Evolutionary conservation across 2,888 invertebrate genomes (phyloP).

Genomic region (Celastrina argiolus): DNA sequence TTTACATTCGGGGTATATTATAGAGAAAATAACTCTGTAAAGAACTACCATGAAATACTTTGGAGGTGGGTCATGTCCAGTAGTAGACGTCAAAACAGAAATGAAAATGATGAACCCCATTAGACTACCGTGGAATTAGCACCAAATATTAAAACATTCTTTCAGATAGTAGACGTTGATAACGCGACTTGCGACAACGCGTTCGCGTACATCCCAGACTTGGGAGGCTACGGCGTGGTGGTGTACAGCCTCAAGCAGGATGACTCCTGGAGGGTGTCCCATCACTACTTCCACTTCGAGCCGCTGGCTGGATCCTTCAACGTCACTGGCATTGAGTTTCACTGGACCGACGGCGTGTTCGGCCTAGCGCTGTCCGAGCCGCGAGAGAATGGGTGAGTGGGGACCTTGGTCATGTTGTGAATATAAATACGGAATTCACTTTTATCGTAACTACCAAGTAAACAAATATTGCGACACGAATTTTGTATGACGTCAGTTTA

Average conservation of each 20-base stretch:
- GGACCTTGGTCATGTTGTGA: constrained; percentile 8
- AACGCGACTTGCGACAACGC: constrained; percentile 85
- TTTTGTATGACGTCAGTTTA: neutral
- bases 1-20: too few species aligned
- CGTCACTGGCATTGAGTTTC: constrained; percentile 87
- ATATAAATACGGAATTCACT: constrained; percentile 7
- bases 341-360: constrained; percentile 91
- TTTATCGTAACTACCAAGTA: neutral
- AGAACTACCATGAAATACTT: too few species aligned
- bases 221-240: constrained; percentile 85
- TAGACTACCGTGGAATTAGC: too few species aligned
- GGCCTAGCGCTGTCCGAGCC: constrained; percentile 83
- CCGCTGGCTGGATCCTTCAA: constrained; percentile 86
- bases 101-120: too few species aligned
- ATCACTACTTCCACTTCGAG: constrained; percentile 91
- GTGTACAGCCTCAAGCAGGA: constrained; percentile 86
- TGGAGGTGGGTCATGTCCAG: too few species aligned
- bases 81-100: too few species aligned
- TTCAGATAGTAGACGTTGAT: constrained; percentile 83
- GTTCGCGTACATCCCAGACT: constrained; percentile 87
- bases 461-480: neutral
- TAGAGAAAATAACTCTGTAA: too few species aligned
- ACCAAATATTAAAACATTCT: too few species aligned
- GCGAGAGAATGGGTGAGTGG: constrained; percentile 73
- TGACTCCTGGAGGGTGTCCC: constrained; percentile 87